Percentiles rank a stretch among this genome's conserved stretches.
phyloP scores from a whole-genome alignment of 2,888 invertebrate genomes.

The Cepaea hortensis region DNA sequence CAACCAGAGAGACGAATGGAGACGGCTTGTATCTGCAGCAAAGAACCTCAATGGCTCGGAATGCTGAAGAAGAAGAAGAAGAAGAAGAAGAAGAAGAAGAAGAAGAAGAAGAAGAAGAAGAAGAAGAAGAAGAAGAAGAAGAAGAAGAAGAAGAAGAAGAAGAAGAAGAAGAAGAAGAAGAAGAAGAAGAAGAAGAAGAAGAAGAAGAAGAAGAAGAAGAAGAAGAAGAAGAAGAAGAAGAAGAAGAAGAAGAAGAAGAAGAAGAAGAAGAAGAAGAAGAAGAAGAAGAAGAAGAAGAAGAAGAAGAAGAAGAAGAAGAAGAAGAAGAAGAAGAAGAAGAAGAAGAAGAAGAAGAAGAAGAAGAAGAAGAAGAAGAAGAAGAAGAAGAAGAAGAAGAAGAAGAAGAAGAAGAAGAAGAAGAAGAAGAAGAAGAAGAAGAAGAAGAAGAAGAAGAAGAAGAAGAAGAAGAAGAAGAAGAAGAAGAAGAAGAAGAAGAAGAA shows the following conservation, averaged over 20 bases:
- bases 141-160: constrained; percentile 28
- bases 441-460: constrained; percentile 18
- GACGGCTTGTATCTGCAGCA: no score
- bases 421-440: constrained; percentile 23
- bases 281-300: constrained; percentile 29
- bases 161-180: constrained; percentile 18
- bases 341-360: constrained; percentile 21
- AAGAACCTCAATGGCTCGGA: no score
- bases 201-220: constrained; percentile 12
- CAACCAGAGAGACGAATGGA: no score
- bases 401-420: constrained; percentile 21
- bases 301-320: constrained; percentile 1
- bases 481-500: constrained; percentile 32
- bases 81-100: constrained; percentile 4
- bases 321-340: neutral
- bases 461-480: constrained; percentile 24
- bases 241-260: constrained; percentile 33
- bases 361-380: constrained; percentile 30
- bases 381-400: constrained; percentile 30
- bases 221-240: constrained; percentile 26
- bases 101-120: constrained; percentile 25
- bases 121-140: constrained; percentile 33
- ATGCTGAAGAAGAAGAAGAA: constrained; percentile 3
- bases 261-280: constrained; percentile 30
- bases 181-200: constrained; percentile 28